Conservation (phyloP, 2,888 invertebrate genomes). For the Zelleria hepariella region DNA sequence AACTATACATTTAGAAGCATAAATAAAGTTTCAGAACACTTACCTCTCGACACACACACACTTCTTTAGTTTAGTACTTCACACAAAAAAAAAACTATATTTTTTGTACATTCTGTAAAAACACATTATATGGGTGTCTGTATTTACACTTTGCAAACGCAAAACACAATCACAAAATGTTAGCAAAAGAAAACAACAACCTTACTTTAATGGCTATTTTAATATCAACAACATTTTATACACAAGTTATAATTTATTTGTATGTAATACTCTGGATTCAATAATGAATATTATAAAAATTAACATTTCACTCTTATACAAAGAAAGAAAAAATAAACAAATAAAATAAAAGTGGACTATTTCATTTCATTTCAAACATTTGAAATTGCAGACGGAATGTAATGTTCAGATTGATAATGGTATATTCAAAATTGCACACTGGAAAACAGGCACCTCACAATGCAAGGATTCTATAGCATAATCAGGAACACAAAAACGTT, state of each 20-base stretch:
- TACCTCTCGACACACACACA: no score
- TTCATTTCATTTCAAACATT: not conserved
- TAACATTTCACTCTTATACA: not conserved
- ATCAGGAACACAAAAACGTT: conserved; percentile 7
- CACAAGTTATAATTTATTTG: conserved; percentile 4
- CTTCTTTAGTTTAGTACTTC: not conserved
- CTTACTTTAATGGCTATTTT: not conserved
- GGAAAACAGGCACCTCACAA: conserved; percentile 19
- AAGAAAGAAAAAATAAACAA: not conserved
- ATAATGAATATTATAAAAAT: not conserved
- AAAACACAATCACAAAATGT: not conserved
- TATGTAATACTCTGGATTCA: not conserved
- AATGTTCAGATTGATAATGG: conserved; percentile 8
- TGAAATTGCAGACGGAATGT: conserved; percentile 33
- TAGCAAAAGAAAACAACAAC: not conserved
- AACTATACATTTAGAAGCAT: no score
- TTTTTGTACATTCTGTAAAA: not conserved
- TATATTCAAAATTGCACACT: conserved; percentile 41
- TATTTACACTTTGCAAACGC: not conserved
- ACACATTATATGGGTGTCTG: not conserved
- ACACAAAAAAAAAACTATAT: not conserved
- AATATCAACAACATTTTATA: conserved; percentile 5
- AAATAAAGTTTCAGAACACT: no score
- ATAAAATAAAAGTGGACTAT: not conserved
- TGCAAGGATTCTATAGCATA: conserved; percentile 20